phyloP scores from a whole-genome alignment of 64 coral and sea anemone species.

The Stichodactyla helianthus region DNA sequence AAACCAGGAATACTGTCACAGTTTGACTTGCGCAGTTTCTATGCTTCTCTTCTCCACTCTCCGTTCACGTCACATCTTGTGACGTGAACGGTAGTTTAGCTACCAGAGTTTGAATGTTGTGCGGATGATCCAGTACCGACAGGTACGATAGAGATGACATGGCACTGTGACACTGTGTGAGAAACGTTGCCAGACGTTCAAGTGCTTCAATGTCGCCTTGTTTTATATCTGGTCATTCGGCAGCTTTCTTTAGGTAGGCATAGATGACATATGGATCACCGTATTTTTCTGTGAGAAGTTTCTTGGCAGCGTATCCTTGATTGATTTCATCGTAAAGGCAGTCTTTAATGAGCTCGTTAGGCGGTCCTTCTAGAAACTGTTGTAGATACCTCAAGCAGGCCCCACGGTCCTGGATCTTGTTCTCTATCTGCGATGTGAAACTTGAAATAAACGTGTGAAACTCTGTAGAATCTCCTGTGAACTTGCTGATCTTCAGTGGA shows the following conservation, averaged over 20 bases:
- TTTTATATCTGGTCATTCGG: conserved; percentile 31
- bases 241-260: conserved; percentile 38
- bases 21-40: not conserved
- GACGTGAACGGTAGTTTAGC: conserved; percentile 32
- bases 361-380: conserved; percentile 48
- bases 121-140: conserved; percentile 42
- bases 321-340: conserved; percentile 27
- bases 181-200: conserved; percentile 31
- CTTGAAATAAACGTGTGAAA: conserved; percentile 45
- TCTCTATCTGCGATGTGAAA: conserved; percentile 47
- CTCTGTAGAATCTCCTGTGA: conserved; percentile 56
- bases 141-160: conserved; percentile 35
- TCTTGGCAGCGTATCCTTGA: conserved; percentile 24
- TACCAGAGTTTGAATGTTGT: conserved; percentile 50
- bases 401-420: conserved; percentile 25
- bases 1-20: not conserved
- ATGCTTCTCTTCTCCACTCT: conserved; percentile 34
- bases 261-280: conserved; percentile 53
- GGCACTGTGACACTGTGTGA: conserved; percentile 40
- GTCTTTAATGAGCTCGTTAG: conserved; percentile 53
- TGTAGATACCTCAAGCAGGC: conserved; percentile 40
- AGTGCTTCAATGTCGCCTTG: conserved; percentile 19
- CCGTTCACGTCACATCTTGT: no score
- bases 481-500: conserved; percentile 14
- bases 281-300: conserved; percentile 40